phyloP scores from a whole-genome alignment of 2,888 invertebrate species.

The Ramazzottius varieornatus region DNA sequence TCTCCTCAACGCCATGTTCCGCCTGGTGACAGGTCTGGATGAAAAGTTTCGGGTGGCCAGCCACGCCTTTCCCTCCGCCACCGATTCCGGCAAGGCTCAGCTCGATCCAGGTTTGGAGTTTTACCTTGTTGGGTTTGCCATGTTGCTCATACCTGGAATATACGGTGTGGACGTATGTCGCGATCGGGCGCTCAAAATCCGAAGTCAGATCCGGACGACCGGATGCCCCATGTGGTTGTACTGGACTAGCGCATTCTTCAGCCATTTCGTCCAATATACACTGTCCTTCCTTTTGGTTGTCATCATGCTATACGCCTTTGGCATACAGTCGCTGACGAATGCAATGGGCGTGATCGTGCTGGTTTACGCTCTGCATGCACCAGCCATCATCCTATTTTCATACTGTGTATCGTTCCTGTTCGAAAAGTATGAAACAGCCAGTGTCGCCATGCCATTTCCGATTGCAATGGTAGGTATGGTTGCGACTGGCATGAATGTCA shows the following conservation, averaged over 20 bases:
- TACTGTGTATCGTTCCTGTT: conserved; percentile 52
- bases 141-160: not conserved
- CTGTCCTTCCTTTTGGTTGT: conserved; percentile 32
- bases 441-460: conserved; percentile 31
- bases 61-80: not conserved
- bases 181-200: conserved; percentile 13
- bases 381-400: conserved; percentile 44
- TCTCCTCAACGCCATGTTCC: conserved; percentile 1
- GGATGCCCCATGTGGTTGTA: conserved; percentile 16
- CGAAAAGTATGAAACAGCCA: conserved; percentile 53
- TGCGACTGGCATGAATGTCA: not conserved
- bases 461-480: conserved; percentile 15
- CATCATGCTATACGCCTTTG: conserved; percentile 36
- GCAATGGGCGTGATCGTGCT: conserved; percentile 15
- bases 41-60: not conserved
- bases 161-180: not conserved
- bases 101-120: not conserved
- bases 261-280: conserved; percentile 12
- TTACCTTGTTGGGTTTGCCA: not conserved
- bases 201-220: conserved; percentile 18
- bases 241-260: conserved; percentile 13
- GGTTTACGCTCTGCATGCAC: conserved; percentile 34
- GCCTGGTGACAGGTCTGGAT: not conserved
- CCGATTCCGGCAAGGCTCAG: not conserved
- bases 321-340: conserved; percentile 39